Base-by-base conservation (phyloP, 2,797 vertebrate species). In the Picus viridis region DNA sequence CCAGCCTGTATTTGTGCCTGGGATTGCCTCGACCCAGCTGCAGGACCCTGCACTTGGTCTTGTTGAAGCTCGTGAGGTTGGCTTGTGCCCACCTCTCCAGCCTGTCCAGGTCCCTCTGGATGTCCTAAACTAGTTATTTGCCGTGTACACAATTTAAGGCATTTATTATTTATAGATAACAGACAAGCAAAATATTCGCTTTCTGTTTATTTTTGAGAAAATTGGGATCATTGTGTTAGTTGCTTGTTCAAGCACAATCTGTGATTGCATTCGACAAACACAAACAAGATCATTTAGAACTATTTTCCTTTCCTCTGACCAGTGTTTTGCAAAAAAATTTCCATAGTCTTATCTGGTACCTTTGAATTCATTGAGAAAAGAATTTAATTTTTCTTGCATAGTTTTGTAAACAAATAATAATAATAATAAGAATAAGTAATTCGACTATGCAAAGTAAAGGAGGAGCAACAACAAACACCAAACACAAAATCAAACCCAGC, bases 331-430 rank as follows among this genome's bases (percentile, higher is more conserved):
- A 96, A 97, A 97, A 84, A 90, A 76, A 92, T 97, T 97, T 96
- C 82, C 68, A 65, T 96, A 96, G 97, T 96, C 87, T 92, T 90
- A 89, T 94, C 82, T 95, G 67, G 88, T 93, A 81, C 34, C 6
- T 43, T 93, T 97, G 93, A 97, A 97, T 96, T 96, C 97, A 97
- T 96, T 96, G 92, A 96, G 89, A 96, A 89, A 85, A 91, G 62
- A 96, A 93, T 90, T 88, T 91, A 41, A 95, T 94, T 96, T 39
- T 39, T 39, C 77, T 93, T 97, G 75, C 53, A 61, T 72, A 72
- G 34, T 88, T 96, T 94, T 95, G 8, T 2, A 43, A 68, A 79
- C 16, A 54, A 94, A 93, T 39, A 39, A 39, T 39, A 39, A 39
- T 12, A 43, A 41, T 43, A 51, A 89, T 54, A 57, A 30, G 76